Evolutionary conservation across 2,113 vertebrate species (phyloP), one percentile per base, ranked within the genome.

Genomic region (Cyprinodon brontotheroides): DNA sequence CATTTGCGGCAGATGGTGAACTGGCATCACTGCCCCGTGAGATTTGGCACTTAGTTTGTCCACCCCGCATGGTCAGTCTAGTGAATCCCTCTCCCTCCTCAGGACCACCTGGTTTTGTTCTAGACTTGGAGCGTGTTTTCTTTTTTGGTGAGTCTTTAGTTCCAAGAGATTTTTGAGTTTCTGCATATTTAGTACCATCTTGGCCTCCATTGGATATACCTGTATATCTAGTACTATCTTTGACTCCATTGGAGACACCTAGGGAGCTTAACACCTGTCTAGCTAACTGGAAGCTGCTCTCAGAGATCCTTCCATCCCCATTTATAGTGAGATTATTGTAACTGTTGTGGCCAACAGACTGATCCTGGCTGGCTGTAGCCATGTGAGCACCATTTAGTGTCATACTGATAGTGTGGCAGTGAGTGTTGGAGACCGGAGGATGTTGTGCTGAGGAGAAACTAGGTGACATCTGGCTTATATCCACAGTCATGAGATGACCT

Each of bases 311-410:
- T 41, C 81, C 94, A 78, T 93, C 94, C 72, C 92, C 93, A 38
- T 94, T 95, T 45, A 95, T 91, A 82, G 95, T 89, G 41, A 96
- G 92, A 41, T 96, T 95, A 50, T 93, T 78, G 38, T 93, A 78
- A 37, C 93, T 95, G 70, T 89, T 89, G 80, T 78, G 87, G 81
- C 93, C 94, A 86, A 95, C 71, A 0, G 89, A 89, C 77, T 95
- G 93, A 78, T 94, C 88, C 61, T 95, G 95, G 79, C 96, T 93
- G 75, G 94, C 95, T 81, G 96, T 82, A 41, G 93, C 86, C 82
- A 97, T 90, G 11, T 96, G 97, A 85, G 90, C 92, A 88, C 95
- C 95, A 79, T 97, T 97, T 89, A 97, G 92, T 65, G 96, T 91
- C 91, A 97, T 95, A 79, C 90, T 93, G 85, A 97, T 88, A 78